Evolutionary conservation across 92 coral and sea anemone species (phyloP).

Genomic region (Siderastrea radians): DNA sequence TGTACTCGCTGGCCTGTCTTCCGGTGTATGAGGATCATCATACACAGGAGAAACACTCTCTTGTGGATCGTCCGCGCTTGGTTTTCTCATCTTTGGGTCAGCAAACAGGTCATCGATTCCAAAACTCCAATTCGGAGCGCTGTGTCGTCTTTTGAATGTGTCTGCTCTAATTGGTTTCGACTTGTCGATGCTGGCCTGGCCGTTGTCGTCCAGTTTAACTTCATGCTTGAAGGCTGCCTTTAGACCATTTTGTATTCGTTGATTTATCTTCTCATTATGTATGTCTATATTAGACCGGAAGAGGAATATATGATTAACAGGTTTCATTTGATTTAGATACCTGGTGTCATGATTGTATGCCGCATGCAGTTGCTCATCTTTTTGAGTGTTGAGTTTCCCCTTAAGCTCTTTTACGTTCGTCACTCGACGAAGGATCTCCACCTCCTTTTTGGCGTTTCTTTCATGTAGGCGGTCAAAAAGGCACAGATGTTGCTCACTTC

Average conservation of each 20-base stretch:
- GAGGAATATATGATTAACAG: conserved; percentile 54
- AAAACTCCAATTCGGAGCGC: too few relatives aligned
- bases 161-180: conserved; percentile 28
- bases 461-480: conserved; percentile 72
- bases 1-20: too few relatives aligned
- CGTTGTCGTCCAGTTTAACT: conserved; percentile 34
- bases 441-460: conserved; percentile 56
- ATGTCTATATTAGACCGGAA: conserved; percentile 69
- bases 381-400: conserved; percentile 62
- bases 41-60: too few relatives aligned
- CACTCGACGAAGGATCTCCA: conserved; percentile 54
- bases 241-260: not conserved
- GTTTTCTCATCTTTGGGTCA: too few relatives aligned
- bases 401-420: conserved; percentile 46
- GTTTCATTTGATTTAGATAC: conserved; percentile 65
- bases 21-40: too few relatives aligned
- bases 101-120: too few relatives aligned
- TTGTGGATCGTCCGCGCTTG: too few relatives aligned
- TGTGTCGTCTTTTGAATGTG: too few relatives aligned
- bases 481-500: conserved; percentile 56
- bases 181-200: conserved; percentile 44
- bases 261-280: conserved; percentile 39
- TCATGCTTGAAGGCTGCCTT: not conserved
- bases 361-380: conserved; percentile 68
- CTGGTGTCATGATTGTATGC: conserved; percentile 50